A percentile compares a stretch with the other conserved stretches of the same genome.
These are phyloP conservation scores for Lagocephalus sceleratus DNA, from an alignment of 2,797 vertebrate species.

Conservation along the genomic window DNA sequence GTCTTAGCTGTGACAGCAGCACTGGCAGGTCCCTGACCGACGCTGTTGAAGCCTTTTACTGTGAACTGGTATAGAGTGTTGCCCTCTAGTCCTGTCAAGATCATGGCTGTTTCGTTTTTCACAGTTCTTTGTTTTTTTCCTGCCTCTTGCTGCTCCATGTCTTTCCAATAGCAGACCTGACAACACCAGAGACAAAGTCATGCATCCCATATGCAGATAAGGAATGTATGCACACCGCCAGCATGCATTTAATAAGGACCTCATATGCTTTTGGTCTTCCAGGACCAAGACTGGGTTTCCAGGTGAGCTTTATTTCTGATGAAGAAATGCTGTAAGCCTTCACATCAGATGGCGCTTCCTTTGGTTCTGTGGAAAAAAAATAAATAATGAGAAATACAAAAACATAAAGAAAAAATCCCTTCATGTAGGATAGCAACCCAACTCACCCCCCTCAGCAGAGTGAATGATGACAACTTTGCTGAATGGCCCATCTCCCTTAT, in stretches of 20 bases:
- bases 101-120: slow-evolving; percentile 87
- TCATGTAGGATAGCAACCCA: neutral
- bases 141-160: slow-evolving; percentile 85
- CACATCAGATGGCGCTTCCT: slow-evolving; percentile 85
- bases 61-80: slow-evolving; percentile 87
- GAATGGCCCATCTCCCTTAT: slow-evolving; percentile 96
- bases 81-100: slow-evolving; percentile 87
- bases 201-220: neutral
- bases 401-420: neutral
- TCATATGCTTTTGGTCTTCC: slow-evolving; percentile 93
- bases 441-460: slow-evolving; percentile 93
- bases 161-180: slow-evolving; percentile 93
- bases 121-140: slow-evolving; percentile 83
- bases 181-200: slow-evolving; percentile 27
- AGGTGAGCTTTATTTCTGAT: slow-evolving; percentile 88
- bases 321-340: slow-evolving; percentile 86
- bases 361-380: slow-evolving; percentile 84
- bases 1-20: slow-evolving; percentile 77
- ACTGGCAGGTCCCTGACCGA: slow-evolving; percentile 90
- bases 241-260: slow-evolving; percentile 67
- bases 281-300: slow-evolving; percentile 89
- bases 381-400: slow-evolving; percentile 1
- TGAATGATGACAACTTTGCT: slow-evolving; percentile 90
- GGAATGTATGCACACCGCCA: neutral
- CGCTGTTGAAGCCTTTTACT: slow-evolving; percentile 91